Base-by-base conservation (phyloP, 2,113 vertebrate genomes). In the Myotis lucifugus region DNA sequence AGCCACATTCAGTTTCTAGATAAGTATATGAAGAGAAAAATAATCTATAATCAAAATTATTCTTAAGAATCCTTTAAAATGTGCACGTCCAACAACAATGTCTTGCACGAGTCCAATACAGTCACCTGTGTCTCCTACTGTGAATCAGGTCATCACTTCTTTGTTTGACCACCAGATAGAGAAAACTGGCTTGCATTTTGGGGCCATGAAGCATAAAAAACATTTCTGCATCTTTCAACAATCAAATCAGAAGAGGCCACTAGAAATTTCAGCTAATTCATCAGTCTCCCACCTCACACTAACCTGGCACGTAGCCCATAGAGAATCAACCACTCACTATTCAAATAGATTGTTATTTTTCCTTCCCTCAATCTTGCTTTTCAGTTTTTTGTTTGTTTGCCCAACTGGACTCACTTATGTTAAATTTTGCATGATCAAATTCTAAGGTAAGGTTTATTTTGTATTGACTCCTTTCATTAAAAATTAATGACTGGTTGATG, bases 361-460 rank as follows among this genome's bases (percentile, higher is more conserved):
- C 69, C 50, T 90, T 73, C 50, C 61, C 46, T 77, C 37, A 6
- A 0, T 9, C 10, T 74, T 87, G 18, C 15, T n/a, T 85, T 85
- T 54, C 42, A 23, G 5, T 59, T 81, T 83, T 70, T 61, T 18
- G 15, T 70, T 40, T 83, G n/a, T 48, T 69, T 88, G 25, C 34
- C 67, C 82, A 77, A 77, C 3, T 37, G 19, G 74, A 81, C 46
- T 77, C 15, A 77, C 12, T 61, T 67, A 48, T 19, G 13, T 78
- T 74, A 79, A 64, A 59, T 76, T 76, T 25, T 84, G 32, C 13
- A 40, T 42, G 21, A 69, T 56, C 34, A 74, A 67, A 93, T 88
- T 95, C 69, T 88, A 81, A 85, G 91, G 25, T 54, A n/a, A 64
- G 32, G 19, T 64, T 85, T 91, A 81, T n/a, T 96, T 85, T 23